Base-by-base conservation (phyloP, 2,797 vertebrate genomes). In the Agapornis canus region DNA sequence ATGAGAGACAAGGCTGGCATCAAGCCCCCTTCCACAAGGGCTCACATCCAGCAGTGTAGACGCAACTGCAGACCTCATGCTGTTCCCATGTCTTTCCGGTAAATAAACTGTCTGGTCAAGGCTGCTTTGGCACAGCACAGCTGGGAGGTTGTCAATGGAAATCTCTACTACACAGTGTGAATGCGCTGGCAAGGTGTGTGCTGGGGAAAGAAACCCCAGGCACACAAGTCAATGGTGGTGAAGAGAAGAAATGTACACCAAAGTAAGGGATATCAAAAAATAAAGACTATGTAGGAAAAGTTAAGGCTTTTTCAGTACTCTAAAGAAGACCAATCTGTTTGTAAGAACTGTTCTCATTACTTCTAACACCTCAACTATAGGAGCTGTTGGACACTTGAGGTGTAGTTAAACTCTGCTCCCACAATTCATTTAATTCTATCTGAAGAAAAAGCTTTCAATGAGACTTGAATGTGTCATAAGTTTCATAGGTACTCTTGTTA, bases 181-280 rank as follows among this genome's bases (percentile, higher is more conserved):
- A 80, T 12, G 29, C 1, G 1, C 21, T 84, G 83, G 60, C 77
- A 68, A 0, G 0, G 11, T 2, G 2, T 18, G 57, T 15, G 32
- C 72, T 52, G 72, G 22, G 49, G 51, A 73, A 57, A 94, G 64
- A 71, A 94, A 80, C 4, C 15, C 40, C 4, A 1, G 10, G 64
- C 37, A 61, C n/a, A 15, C 18, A 59, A 77, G 75, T 68, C 35
- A 89, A 73, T 35, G n/a, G 60, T 64, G 85, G 15, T 1, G 2
- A 88, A 72, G 40, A 80, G 29, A 90, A 81, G 77, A 40, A 91
- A 59, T 0, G 8, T 35, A 47, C 61, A 60, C 43, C 31, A 27
- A 25, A 0, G 0, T 31, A 82, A 81, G 2, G 9, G 35, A 21
- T 90, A 72, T 40, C 3, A 5, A 81, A 31, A 90, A 72, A 81